Base-by-base conservation (phyloP, 2,888 invertebrate genomes). In the Eupithecia subumbrata region DNA sequence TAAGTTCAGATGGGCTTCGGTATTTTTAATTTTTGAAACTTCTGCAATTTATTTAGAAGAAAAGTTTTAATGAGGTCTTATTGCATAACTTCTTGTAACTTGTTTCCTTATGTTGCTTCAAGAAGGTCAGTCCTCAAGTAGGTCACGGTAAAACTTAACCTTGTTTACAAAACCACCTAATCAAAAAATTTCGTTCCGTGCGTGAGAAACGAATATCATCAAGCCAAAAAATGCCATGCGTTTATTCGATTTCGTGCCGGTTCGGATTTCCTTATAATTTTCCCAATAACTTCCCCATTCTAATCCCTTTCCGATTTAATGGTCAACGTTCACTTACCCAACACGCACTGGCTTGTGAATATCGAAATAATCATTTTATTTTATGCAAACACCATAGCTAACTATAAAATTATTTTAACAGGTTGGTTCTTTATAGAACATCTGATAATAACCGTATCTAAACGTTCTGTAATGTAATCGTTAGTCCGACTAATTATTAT, bases 271-370 rank as follows among this genome's bases (percentile, higher is more conserved):
- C 71, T 69, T 18, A 25, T 72, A 67, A 71, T 72, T 45, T 76
- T 73, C 40, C 73, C 72, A 74, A 74, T 72, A 73, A 66, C 67
- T 72, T 78, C 75, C 70, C 22, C 56, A 3, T 72, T 71, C 60
- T 67, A 72, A 71, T 48, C 63, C 60, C 22, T 22, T 66, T 45
- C 76, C 78, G 66, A 67, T 73, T 71, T 77, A 80, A 74, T n/a
- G 60, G 60, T 63, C 63, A 16, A 30, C 63, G 63, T 63, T 30
- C 30, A 30, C 64, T 64, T 34, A 64, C 18, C 34, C 16, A 8
- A 25, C 64, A 64, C 64, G 64, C 34, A 63, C 18, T 34, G 3
- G 8, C 8, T 64, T 2, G 16, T 18, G 7, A 3, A 52, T n/a
- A n/a, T 56, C 4, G 52, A 34, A 34, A 64, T 34, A 9, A 5